These are phyloP conservation scores for Sitta carolinensis DNA, from an alignment of 2,797 vertebrate species.

Conservation along the genomic window DNA sequence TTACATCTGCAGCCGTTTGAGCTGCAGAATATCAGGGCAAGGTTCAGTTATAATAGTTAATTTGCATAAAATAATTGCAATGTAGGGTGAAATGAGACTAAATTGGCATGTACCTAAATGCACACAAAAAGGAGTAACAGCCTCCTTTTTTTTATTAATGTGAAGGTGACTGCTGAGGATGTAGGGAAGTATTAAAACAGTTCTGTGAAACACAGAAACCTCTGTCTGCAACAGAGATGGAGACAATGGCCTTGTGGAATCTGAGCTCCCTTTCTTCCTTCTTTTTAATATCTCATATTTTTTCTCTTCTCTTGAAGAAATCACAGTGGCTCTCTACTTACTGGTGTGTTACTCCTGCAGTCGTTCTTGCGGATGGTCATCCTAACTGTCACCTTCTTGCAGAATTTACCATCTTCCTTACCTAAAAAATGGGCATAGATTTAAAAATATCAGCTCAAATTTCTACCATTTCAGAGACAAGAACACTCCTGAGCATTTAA, in stretches of 20 bases:
- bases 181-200: neutral
- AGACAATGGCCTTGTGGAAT: neutral
- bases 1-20: neutral
- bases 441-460: slow-evolving; percentile 1
- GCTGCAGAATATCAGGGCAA: neutral
- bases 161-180: neutral
- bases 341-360: slow-evolving; percentile 95
- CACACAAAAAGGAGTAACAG: neutral
- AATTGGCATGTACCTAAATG: neutral
- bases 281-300: neutral
- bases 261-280: neutral
- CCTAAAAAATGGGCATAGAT: slow-evolving; percentile 76
- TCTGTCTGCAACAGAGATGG: neutral
- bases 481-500: neutral
- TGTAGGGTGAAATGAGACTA: neutral
- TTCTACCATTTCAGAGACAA: neutral
- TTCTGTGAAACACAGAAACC: neutral
- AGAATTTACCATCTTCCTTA: slow-evolving; percentile 97
- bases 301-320: neutral
- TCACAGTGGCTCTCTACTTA: slow-evolving; percentile 61
- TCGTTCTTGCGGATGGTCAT: slow-evolving; percentile 99
- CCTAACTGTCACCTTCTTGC: slow-evolving; percentile 96
- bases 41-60: neutral
- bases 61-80: neutral
- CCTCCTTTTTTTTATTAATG: neutral